phyloP scores from a whole-genome alignment of 2,888 invertebrate genomes.

The Diachrysia chrysitis region DNA sequence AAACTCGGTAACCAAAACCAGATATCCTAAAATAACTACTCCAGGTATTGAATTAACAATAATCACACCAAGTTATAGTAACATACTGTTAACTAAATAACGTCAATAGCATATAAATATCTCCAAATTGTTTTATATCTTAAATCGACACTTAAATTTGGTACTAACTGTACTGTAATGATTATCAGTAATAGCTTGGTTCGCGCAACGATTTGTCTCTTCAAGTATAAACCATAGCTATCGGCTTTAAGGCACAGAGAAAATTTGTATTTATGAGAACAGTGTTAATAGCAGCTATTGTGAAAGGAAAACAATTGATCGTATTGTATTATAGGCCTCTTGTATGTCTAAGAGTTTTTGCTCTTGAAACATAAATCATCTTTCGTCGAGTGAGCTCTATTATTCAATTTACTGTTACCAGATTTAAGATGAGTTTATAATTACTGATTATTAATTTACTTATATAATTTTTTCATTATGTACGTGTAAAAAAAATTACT shows the following conservation, averaged over 20 bases:
- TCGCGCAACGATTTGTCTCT: slow-evolving; percentile 57
- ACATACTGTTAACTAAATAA: neutral
- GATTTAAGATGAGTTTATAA: no score
- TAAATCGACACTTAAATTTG: slow-evolving; percentile 4
- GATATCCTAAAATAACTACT: no score
- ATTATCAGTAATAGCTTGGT: slow-evolving; percentile 12
- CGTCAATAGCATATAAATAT: neutral
- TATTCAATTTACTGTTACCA: neutral
- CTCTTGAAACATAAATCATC: neutral
- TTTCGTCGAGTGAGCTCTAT: neutral
- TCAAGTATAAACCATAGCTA: slow-evolving; percentile 46
- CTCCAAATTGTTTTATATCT: neutral
- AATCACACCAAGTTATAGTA: neutral
- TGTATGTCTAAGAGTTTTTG: neutral
- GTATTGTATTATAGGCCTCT: neutral
- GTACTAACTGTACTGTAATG: neutral
- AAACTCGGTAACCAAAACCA: no score
- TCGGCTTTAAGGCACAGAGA: slow-evolving; percentile 18
- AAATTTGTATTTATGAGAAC: slow-evolving; percentile 15
- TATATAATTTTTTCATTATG: no score
- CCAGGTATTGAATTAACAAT: neutral
- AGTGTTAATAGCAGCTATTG: slow-evolving; percentile 40
- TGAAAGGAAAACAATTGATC: slow-evolving; percentile 14
- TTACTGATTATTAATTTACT: no score
- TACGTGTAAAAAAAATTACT: no score